Conservation (phyloP, 2,797 vertebrate species). For the Aldrovandia affinis region DNA sequence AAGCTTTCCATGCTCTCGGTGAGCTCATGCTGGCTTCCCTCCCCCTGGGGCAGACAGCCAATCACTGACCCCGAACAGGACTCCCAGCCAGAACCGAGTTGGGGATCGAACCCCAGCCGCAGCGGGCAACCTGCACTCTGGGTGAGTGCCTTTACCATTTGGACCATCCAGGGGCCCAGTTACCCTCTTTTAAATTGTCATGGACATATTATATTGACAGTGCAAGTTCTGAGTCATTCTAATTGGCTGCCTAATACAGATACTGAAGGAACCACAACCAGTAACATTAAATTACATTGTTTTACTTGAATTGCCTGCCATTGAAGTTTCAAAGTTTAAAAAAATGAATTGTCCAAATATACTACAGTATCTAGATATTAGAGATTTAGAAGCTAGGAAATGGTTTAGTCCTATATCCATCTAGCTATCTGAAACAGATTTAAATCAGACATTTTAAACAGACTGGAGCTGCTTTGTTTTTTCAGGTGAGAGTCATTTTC, state of each 20-base stretch:
- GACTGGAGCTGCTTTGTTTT: slow-evolving; percentile 54
- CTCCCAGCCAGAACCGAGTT: too few species aligned
- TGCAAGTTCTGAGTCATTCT: not conserved
- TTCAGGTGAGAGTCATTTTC: slow-evolving; percentile 66
- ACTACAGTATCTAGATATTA: not conserved
- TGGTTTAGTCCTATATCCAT: not conserved
- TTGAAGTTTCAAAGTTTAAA: not conserved
- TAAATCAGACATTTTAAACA: slow-evolving; percentile 42
- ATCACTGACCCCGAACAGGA: too few species aligned
- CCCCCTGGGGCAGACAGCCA: too few species aligned
- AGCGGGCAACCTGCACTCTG: too few species aligned
- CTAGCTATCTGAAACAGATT: slow-evolving; percentile 3
- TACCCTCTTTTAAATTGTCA: not conserved
- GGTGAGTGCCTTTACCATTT: too few species aligned
- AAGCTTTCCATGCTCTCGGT: too few species aligned
- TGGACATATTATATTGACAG: not conserved
- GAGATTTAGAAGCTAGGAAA: not conserved
- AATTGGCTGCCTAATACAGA: not conserved
- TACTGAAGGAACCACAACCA: not conserved
- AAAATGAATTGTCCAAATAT: not conserved
- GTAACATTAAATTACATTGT: not conserved
- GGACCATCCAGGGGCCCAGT: too few species aligned
- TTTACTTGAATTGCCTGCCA: not conserved
- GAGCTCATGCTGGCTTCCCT: too few species aligned
- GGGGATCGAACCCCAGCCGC: too few species aligned